Base-by-base conservation (phyloP, 1,140 invertebrate genomes). In the Ceratina australensis region DNA sequence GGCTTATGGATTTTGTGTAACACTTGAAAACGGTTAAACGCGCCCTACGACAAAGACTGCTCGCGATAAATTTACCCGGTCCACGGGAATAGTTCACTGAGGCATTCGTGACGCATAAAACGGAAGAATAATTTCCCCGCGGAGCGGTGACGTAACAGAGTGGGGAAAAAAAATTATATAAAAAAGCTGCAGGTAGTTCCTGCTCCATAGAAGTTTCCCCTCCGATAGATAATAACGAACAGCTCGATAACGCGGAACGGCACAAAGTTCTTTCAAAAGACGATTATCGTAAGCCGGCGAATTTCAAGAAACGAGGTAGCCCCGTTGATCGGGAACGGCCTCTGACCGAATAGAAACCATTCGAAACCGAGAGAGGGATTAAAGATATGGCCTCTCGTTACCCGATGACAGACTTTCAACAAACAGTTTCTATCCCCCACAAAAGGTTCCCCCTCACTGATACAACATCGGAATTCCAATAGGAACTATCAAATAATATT, bases 261-360 rank as follows among this genome's bases (percentile, higher is more conserved):
- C 42, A 42, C 8, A 42, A 66, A 73, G 47, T 82, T 79, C 71
- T 73, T 75, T 72, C 61, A 66, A 76, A 71, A 33, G 57, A 33
- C 73, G 72, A 75, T 84, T 82, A 84, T 80, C 57, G 64, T 76
- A 76, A 84, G 67, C 57, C 42, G 56, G 4, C 77, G 61, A 47
- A 54, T 64, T 49, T 28, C 24, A n/a, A 26, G 52, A n/a, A 49
- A 52, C 49, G 47, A 54, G 50, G 10, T 66, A 82, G 63, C 72
- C 24, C 59, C 57, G 66, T n/a, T n/a, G n/a, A n/a, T n/a, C n/a
- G n/a, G n/a, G n/a, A n/a, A n/a, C n/a, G n/a, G n/a, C 59, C 22
- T 26, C 3, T 33, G 72, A 20, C 26, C 47, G 47, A 72, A 49
- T 52, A 54, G 22, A 50, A 49, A 33, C 22, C 52, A 22, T 8